A percentile compares a stretch with the other conserved stretches of the same genome.
phyloP scores from a whole-genome alignment of 2,797 vertebrate genomes.

The Rhodeus uyekii region DNA sequence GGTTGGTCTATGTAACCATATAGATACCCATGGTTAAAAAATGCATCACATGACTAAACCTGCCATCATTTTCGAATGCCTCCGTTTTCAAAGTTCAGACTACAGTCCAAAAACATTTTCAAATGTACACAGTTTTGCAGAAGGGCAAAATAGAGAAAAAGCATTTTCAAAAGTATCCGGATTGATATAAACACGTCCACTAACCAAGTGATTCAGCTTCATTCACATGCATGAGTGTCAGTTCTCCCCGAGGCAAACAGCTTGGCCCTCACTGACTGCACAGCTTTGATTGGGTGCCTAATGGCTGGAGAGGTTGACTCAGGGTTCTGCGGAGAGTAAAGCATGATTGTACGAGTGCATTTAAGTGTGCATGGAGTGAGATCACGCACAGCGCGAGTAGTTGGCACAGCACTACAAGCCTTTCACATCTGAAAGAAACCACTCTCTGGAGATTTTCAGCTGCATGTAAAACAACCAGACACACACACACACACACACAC shows the following conservation, averaged over 20 bases:
- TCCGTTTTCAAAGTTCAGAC: background rate
- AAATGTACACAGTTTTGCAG: too few relatives aligned
- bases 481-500: slow-evolving; percentile 44
- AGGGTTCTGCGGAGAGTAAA: background rate
- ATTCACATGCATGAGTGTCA: background rate
- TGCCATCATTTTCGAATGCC: background rate
- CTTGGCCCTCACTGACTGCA: background rate
- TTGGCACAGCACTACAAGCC: slow-evolving; percentile 32
- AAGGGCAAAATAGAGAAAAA: too few relatives aligned
- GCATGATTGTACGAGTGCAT: background rate
- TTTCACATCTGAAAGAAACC: slow-evolving; percentile 52
- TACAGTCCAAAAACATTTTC: background rate
- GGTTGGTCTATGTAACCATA: too few relatives aligned
- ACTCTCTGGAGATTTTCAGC: slow-evolving; percentile 35
- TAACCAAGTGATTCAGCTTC: background rate
- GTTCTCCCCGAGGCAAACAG: background rate
- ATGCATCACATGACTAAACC: background rate
- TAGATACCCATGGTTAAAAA: background rate
- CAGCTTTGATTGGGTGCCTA: slow-evolving; percentile 20
- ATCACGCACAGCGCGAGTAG: slow-evolving; percentile 20
- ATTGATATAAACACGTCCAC: background rate
- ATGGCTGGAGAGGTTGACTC: slow-evolving; percentile 25
- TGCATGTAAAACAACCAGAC: slow-evolving; percentile 54
- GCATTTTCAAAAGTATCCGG: background rate
- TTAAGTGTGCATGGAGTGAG: slow-evolving; percentile 8